Conservation (phyloP, 2,113 vertebrate genomes). For the Platycercus adscitus region DNA sequence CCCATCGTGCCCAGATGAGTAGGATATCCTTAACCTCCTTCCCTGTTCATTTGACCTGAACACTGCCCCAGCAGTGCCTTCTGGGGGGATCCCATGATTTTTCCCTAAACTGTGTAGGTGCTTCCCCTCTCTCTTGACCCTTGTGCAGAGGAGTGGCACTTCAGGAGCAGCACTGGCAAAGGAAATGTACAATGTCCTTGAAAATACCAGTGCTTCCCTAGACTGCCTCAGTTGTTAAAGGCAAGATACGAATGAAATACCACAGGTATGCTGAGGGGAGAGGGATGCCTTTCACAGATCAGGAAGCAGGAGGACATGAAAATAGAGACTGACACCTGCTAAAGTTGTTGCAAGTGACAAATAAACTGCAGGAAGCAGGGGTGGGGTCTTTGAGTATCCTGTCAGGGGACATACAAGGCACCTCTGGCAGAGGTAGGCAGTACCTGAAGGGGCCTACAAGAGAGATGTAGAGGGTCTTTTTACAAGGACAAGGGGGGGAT, state of each 20-base stretch:
- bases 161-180: not conserved
- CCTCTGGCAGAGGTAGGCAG: not conserved
- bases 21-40: fast-evolving
- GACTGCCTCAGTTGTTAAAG: no score
- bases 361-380: not conserved
- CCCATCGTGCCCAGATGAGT: no score
- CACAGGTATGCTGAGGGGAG: not conserved
- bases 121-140: not conserved
- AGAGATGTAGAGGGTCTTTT: not conserved
- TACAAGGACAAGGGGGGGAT: not conserved
- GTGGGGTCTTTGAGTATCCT: not conserved
- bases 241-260: not conserved
- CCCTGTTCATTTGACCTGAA: fast-evolving
- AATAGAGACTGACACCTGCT: not conserved
- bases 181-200: not conserved
- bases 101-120: not conserved
- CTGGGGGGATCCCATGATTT: not conserved
- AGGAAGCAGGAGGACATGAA: not conserved
- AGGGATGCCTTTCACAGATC: not conserved
- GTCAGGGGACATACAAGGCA: not conserved
- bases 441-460: not conserved
- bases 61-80: not conserved
- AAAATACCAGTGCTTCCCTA: not conserved
- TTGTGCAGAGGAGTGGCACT: not conserved
- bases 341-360: not conserved